Evolutionary conservation across 2,113 vertebrate species (phyloP), one percentile per base, ranked within the genome.

Genomic region (Gambusia holbrooki): DNA sequence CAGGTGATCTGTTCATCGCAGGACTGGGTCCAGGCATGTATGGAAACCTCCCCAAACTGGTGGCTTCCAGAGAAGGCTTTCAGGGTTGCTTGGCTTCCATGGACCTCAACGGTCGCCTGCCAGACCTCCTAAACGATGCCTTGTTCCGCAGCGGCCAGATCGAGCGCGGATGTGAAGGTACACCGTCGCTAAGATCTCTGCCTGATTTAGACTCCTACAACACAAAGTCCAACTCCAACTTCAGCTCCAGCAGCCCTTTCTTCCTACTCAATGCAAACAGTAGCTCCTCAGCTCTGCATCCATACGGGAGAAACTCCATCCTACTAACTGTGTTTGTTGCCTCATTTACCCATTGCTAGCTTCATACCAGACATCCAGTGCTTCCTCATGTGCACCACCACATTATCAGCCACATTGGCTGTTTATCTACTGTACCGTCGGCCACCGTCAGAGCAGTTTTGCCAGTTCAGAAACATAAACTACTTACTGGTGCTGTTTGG

Each of bases 161-260:
- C 1, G 98, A 99, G 76, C 97, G 97, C 17, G 98, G 97, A 95
- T 99, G 98, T 3, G 98, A 99, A 99, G 98, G 98, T 99, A 98
- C 86, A 73, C 70, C 79, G 73, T 93, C 90, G 79, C 89, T 92
- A 81, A 79, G 64, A 70, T 86, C 85, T 32, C 62, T 82, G 86
- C 80, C 85, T 28, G 89, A 88, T 74, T 84, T 87, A 79, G 79
- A 89, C 87, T 86, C 72, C 82, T 84, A 74, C 88, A 77, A 80
- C 78, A 74, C 81, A 80, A 89, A 87, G 80, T 90, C 83, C 90
- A 92, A 77, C 79, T 91, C 84, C 54, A 92, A 79, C 79, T 91
- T 84, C 48, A 89, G 92, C 42, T 91, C 85, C 58, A 88, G 92
- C 42, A 92, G 89, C 76, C 91, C 92, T 4, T 93, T 93, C 89